Evolutionary conservation across 2,113 vertebrate species (phyloP).

Genomic region (Symphodus melops): DNA sequence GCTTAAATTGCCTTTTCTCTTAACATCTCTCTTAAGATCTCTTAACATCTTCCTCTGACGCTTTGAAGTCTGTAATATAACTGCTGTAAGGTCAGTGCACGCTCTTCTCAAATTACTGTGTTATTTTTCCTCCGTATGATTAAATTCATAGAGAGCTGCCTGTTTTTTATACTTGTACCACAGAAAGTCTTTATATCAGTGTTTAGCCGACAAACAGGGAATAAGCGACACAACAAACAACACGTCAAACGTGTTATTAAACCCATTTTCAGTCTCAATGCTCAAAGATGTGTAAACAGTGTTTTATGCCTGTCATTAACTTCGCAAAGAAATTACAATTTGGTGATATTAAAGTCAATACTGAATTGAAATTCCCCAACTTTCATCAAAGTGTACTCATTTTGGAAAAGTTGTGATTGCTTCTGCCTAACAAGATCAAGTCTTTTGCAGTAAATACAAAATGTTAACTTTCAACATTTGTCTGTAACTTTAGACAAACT

Average conservation of each 20-base stretch:
- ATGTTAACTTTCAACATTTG: no score
- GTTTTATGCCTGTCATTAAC: not conserved
- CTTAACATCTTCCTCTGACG: slow-evolving; percentile 68
- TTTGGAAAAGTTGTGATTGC: not conserved
- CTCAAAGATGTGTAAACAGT: not conserved
- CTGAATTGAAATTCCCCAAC: slow-evolving; percentile 7
- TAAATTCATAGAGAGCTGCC: slow-evolving; percentile 61
- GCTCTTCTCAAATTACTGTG: slow-evolving; percentile 77
- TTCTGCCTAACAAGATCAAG: not conserved
- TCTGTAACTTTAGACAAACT: no score
- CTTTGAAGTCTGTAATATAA: slow-evolving; percentile 83
- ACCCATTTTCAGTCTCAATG: slow-evolving; percentile 7
- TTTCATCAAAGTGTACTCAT: not conserved
- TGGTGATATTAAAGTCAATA: not conserved
- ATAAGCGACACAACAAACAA: slow-evolving; percentile 19
- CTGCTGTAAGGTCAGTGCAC: slow-evolving; percentile 61
- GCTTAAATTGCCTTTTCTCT: slow-evolving; percentile 75
- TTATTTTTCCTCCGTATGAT: slow-evolving; percentile 64
- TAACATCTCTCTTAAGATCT: slow-evolving; percentile 72
- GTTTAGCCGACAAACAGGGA: slow-evolving; percentile 57
- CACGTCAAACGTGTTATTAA: slow-evolving; percentile 34
- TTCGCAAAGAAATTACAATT: not conserved
- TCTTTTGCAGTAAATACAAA: no score
- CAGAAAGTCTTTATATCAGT: slow-evolving; percentile 56
- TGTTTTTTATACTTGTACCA: slow-evolving; percentile 31